Evolutionary conservation across 2,888 invertebrate species (phyloP), one percentile per base, ranked within the genome.

Genomic region (Dyspetes luteomarginatus): DNA sequence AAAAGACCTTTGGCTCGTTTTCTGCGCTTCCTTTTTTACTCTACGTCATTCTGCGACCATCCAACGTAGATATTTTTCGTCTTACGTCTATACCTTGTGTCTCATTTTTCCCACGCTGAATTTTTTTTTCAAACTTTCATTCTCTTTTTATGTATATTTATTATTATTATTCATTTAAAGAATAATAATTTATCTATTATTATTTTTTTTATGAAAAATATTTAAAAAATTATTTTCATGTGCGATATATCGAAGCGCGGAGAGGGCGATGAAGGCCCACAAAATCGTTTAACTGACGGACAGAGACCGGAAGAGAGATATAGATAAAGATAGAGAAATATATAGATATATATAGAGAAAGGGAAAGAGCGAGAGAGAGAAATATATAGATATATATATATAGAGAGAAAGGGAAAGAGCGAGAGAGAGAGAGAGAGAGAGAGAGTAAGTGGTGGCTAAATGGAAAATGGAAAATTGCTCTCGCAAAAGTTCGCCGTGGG

Each of bases 381-480:
- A 43, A 36, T 12, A 36, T 36, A 67, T 19, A 17, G 36, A 43
- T 45, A 30, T 30, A 19, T 9, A 48, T 5, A 24, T 43, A 30
- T 5, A 52, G 68, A 65, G 50, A 68, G 55, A 64, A 69, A 81
- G 36, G 69, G 68, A n/a, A n/a, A 36, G 48, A 67, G 15, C 22
- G 36, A 43, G 52, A 30, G 43, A 19, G 15, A 48, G 9, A 24
- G 52, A 30, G 9, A 52, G 68, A 65, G 50, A 68, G 55, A 64
- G 73, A 81, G 36, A 72, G 68, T 62, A 43, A 36, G 52, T 24
- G 62, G 4, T 26, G 36, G 52, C 36, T 36, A 62, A 72, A 62
- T 62, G 62, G 62, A 72, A 62, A 62, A 62, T 36, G 50, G 48
- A 62, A 62, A 72, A 72, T 58, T 43, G 36, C 30, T 72, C 50